Evolutionary conservation across 2,888 invertebrate genomes (phyloP), one percentile per base, ranked within the genome.

Genomic region (Troides helena): DNA sequence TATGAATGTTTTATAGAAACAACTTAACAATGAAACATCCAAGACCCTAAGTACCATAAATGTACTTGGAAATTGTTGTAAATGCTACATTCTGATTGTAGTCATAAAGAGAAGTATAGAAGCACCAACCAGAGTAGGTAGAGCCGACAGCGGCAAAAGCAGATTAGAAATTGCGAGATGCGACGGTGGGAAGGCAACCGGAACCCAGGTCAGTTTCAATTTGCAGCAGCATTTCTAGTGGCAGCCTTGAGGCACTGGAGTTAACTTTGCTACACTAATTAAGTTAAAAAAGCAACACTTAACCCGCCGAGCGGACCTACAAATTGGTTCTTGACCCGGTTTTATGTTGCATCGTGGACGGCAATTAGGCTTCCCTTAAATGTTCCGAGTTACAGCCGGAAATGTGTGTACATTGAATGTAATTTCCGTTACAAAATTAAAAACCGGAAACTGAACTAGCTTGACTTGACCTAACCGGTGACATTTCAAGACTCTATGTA

Each of bases 211-310:
- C 64, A 69, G 76, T 46, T 7, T 76, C 79, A 73, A 62, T 50
- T 73, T 72, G 76, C 36, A 69, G 36, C 79, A 78, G 85, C 36
- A 59, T 67, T 74, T 77, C 79, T 75, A 76, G 74, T 74, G 74
- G 78, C 73, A 70, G 72, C 78, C 76, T 75, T 77, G 74, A 75
- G 75, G 58, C 23, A 66, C 70, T 73, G 76, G 82, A 83, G 84
- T 83, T 82, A 78, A 80, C 81, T 82, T 81, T 80, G 83, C 80
- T 77, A 83, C 87, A 85, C 85, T 89, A 90, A 90, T 89, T 89
- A 89, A 80, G 83, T 88, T 85, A 85, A 87, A 87, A 87, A 87
- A 85, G 14, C 85, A 86, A 84, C 85, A 84, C 82, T 85, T 67
- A 77, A 61, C 62, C 62, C 56, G 53, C 23, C n/a, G 53, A 66